Evolutionary conservation across 2,113 vertebrate genomes (phyloP), one percentile per base, ranked within the genome.

Genomic region (Dryoscopus gambensis): DNA sequence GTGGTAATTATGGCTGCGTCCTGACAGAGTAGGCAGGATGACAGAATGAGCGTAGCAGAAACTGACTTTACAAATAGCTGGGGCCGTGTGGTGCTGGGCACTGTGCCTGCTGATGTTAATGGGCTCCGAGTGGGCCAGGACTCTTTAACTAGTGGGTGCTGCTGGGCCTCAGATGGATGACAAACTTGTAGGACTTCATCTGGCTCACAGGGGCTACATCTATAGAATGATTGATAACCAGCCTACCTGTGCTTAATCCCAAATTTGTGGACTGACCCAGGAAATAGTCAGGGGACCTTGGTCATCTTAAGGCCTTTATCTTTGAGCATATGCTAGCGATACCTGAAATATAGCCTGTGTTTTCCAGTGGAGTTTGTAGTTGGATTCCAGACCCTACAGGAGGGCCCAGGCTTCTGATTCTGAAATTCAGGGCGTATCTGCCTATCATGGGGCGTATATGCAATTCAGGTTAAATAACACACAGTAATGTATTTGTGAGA

Each of bases 41-140:
- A 39, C 16, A 65, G 35, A 89, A 62, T 1, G 2, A 39, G 28
- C 35, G 11, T 25, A 64, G 27, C 50, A 65, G 68, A 70, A 75
- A 39, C 10, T 59, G 35, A 22, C 31, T 70, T 76, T 42, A n/a
- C 19, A 14, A n/a, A 65, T 8, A 49, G 23, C 15, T 80, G 62
- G 30, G 50, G 42, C n/a, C 0, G 0, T 9, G 35, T 70, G 44
- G 10, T 2, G 4, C 55, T 69, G 31, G 42, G 24, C 15, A 20
- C 22, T 30, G 16, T 60, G 18, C 8, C 10, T 74, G 18, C 40
- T 68, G 55, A 33, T 4, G 5, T 18, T 31, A 67, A 7, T 24
- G 35, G 33, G 9, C 65, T 56, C 24, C 28, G 24, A 46, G 37
- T 40, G 13, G 18, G 31, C 35, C 52, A 39, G 28, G 40, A 60